Conservation (phyloP, 2,888 invertebrate species). For the Melanotus villosus region DNA sequence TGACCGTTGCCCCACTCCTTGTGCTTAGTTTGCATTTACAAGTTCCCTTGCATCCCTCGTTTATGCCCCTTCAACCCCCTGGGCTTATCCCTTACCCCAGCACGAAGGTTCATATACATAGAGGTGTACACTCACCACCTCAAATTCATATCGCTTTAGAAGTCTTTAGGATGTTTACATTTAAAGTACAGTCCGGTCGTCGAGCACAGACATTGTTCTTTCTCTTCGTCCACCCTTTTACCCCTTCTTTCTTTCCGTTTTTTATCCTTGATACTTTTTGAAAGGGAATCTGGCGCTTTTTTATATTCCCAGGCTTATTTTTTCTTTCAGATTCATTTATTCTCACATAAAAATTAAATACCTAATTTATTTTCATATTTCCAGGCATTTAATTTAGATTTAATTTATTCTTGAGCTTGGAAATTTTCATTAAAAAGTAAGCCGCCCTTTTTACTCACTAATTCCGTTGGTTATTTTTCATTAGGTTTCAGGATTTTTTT, state of each 20-base stretch:
- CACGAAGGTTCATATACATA: conserved; percentile 69
- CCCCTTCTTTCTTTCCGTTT: neutral
- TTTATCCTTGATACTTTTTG: no score
- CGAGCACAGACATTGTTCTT: conserved; percentile 23
- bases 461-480: conserved; percentile 13
- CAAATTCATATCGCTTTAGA: conserved; percentile 51
- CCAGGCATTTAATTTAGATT: neutral
- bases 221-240: neutral
- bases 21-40: conserved; percentile 70
- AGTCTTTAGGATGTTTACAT: conserved; percentile 49
- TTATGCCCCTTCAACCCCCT: conserved; percentile 56
- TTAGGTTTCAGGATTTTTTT: neutral
- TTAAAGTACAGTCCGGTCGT: conserved; percentile 50
- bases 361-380: neutral
- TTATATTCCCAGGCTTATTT: no score
- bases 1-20: conserved; percentile 66
- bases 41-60: conserved; percentile 63
- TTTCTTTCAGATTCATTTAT: no score
- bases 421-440: conserved; percentile 10
- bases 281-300: no score
- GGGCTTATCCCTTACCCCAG: conserved; percentile 60
- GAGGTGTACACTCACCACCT: conserved; percentile 67
- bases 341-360: neutral
- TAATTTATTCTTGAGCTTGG: neutral
- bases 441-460: neutral